Conservation (phyloP, 2,888 invertebrate species). For the Volucella bombylans region DNA sequence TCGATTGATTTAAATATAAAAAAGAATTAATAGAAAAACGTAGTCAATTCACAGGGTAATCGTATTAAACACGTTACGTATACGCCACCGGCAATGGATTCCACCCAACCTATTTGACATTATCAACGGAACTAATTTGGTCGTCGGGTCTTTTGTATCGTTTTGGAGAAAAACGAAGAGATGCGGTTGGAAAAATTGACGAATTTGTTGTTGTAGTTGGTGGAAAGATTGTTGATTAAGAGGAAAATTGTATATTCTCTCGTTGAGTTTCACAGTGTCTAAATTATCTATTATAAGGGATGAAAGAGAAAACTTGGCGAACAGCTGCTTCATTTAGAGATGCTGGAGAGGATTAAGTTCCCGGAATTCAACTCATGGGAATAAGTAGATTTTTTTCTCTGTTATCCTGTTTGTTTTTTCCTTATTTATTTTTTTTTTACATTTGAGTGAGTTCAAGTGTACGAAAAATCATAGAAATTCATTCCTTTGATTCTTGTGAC, state of each 20-base stretch:
- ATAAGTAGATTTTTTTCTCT: too few species aligned
- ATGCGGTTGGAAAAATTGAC: conserved; percentile 7
- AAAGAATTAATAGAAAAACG: conserved; percentile 2
- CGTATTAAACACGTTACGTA: conserved; percentile 63
- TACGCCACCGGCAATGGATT: conserved; percentile 69
- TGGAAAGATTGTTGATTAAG: conserved; percentile 20
- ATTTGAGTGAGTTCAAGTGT: too few species aligned
- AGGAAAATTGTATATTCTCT: neutral
- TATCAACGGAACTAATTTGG: conserved; percentile 74
- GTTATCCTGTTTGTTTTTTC: too few species aligned
- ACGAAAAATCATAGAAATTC: too few species aligned
- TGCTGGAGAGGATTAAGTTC: too few species aligned
- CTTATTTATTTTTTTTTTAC: too few species aligned
- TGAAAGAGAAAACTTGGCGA: neutral
- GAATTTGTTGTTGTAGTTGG: conserved; percentile 41
- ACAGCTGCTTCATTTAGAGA: too few species aligned
- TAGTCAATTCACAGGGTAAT: conserved; percentile 2
- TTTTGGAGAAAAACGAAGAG: conserved; percentile 44
- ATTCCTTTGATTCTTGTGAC: too few species aligned
- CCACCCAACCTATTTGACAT: conserved; percentile 74
- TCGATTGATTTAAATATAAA: neutral
- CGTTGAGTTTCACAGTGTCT: too few species aligned
- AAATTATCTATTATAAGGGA: neutral
- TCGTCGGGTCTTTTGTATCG: conserved; percentile 68
- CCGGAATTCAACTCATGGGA: too few species aligned